Evolutionary conservation across 2,113 vertebrate genomes (phyloP), one percentile per base, ranked within the genome.

Genomic region (Furnarius figulus): DNA sequence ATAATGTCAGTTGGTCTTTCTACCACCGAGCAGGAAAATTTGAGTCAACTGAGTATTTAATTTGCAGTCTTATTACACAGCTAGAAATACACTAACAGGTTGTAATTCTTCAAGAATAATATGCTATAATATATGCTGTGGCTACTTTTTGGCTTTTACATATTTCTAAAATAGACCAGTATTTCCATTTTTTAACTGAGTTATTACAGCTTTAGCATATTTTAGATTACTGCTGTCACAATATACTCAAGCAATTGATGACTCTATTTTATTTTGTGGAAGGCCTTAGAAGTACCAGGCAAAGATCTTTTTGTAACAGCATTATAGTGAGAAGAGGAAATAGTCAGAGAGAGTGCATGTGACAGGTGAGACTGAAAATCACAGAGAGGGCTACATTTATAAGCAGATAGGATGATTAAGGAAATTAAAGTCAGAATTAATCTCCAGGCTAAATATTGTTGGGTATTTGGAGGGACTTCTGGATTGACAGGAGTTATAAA

Each of bases 141-240:
- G 89, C 16, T 88, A 72, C 63, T 49, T 84, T 77, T 79, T 87
- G 62, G 49, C 33, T 89, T 85, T 24, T 31, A 53, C 15, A 9
- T 58, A 62, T 62, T 91, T 93, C 62, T 82, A 73, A 94, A 91
- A 68, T 14, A 79, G 70, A 85, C 7, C 23, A 53, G 22, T 58
- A 89, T 89, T 95, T 93, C 74, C 58, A 87, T 82, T 89, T 94
- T 82, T 68, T 68, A 73, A 91, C 47, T 14, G 56, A 53, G 39
- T 75, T 65, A 82, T 70, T 91, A 50, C 58, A 90, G 55, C 30
- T 91, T 87, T 77, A 89, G 33, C 28, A 37, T 88, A 71, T 46
- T 86, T 71, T 78, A 33, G 28, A 47, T 74, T 85, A 63, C 17
- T 89, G 27, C 68, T 80, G 42, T 70, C 40, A 85, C 37, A 85